Evolutionary conservation across 2,113 vertebrate species (phyloP).

Genomic region (Columba livia): DNA sequence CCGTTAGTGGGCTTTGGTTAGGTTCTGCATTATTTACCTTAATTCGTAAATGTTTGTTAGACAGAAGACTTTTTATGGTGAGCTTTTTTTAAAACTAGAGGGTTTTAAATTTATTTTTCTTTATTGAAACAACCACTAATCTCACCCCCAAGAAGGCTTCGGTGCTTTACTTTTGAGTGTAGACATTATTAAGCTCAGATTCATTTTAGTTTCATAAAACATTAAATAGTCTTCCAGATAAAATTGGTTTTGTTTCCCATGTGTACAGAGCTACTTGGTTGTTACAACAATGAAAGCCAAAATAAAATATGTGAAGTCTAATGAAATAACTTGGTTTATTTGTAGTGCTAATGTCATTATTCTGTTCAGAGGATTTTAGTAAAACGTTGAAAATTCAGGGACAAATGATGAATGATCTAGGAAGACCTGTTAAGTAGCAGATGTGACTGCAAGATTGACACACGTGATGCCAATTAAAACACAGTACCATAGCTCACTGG

Average conservation of each 20-base stretch:
- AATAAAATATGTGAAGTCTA: conserved; percentile 28
- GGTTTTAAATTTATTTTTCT: not conserved
- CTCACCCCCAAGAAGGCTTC: not conserved
- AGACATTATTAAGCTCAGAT: not conserved
- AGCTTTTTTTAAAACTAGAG: not conserved
- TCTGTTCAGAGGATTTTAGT: not conserved
- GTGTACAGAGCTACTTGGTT: not conserved
- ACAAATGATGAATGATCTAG: not conserved
- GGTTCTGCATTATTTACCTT: not conserved
- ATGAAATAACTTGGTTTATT: not conserved
- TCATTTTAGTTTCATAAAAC: conserved; percentile 43
- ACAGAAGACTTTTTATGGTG: not conserved
- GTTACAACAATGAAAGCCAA: conserved; percentile 15
- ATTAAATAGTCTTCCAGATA: conserved; percentile 14
- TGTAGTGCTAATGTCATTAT: not conserved
- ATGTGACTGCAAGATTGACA: not conserved
- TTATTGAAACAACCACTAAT: not conserved
- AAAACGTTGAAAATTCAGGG: conserved; percentile 8
- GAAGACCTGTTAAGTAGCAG: not conserved
- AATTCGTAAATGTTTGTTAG: not conserved
- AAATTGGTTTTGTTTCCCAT: conserved; percentile 25
- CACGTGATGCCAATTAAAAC: not conserved
- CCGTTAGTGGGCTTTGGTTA: not conserved
- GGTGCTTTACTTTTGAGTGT: not conserved
- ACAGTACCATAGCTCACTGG: not conserved